phyloP scores from a whole-genome alignment of 2,888 invertebrate species.

The Drosophila pseudotakahashii region DNA sequence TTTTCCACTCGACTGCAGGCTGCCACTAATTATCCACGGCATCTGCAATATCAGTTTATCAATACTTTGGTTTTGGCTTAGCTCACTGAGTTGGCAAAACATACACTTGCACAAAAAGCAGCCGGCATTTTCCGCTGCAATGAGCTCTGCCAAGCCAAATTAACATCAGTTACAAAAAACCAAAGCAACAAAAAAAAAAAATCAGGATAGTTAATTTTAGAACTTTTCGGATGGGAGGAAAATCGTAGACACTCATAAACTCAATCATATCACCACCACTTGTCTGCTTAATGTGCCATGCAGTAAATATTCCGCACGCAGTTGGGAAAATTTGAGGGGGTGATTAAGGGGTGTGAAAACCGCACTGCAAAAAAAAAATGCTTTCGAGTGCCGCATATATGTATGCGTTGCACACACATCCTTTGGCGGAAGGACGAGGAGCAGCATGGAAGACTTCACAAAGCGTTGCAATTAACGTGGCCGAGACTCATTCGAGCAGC shows the following conservation, averaged over 20 bases:
- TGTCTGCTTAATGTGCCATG: conserved; percentile 78
- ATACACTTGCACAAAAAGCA: conserved; percentile 49
- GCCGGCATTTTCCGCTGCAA: conserved; percentile 61
- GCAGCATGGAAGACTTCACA: conserved; percentile 51
- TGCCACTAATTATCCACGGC: conserved; percentile 33
- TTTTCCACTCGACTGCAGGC: conserved; percentile 38
- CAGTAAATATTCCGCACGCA: conserved; percentile 67
- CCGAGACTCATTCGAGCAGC: conserved; percentile 70
- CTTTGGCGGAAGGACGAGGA: conserved; percentile 2
- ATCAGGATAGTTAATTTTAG: conserved; percentile 64
- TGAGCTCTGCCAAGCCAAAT: conserved; percentile 47
- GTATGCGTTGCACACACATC: conserved; percentile 31
- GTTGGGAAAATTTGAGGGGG: conserved; percentile 10
- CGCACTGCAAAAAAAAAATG: conserved; percentile 56
- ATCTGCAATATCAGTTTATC: conserved; percentile 46
- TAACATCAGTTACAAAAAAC: conserved; percentile 3
- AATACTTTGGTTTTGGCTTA: conserved; percentile 57
- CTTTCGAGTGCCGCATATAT: conserved; percentile 39
- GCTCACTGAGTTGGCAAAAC: conserved; percentile 71
- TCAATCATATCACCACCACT: conserved; percentile 79
- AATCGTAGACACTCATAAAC: conserved; percentile 70
- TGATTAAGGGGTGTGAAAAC: conserved; percentile 51
- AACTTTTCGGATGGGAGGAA: conserved; percentile 43
- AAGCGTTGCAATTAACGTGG: conserved; percentile 75
- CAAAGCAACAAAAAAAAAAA: conserved; percentile 4